Evolutionary conservation across 2,888 invertebrate genomes (phyloP).

Genomic region (Odontomyia ornata): DNA sequence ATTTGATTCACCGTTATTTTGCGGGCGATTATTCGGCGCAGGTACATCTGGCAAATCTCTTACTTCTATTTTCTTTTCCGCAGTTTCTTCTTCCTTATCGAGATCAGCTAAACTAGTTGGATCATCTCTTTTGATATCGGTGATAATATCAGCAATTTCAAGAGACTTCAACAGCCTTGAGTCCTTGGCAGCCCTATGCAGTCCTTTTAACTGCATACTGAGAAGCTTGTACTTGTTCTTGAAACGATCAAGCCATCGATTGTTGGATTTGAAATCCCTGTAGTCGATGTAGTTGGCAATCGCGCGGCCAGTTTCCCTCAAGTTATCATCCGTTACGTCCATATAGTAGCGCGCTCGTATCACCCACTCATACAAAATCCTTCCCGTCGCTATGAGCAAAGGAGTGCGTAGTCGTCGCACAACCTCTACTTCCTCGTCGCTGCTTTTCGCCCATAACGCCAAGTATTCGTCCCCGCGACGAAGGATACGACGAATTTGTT

Average conservation of each 20-base stretch:
- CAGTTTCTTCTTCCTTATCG: not conserved
- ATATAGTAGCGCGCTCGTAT: constrained; percentile 29
- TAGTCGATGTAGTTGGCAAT: constrained; percentile 19
- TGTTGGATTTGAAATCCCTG: constrained; percentile 30
- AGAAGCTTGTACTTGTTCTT: constrained; percentile 34
- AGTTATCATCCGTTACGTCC: constrained; percentile 19
- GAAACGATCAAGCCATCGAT: constrained; percentile 18
- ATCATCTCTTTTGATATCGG: not conserved
- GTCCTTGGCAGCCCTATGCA: not conserved
- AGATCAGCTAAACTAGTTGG: constrained; percentile 1
- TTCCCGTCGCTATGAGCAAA: constrained; percentile 5
- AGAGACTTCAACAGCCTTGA: not conserved
- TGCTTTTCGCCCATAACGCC: constrained; percentile 34
- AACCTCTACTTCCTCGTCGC: not conserved
- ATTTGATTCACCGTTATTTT: not conserved
- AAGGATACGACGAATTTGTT: constrained; percentile 40
- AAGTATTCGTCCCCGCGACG: constrained; percentile 36
- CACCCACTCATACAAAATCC: constrained; percentile 37
- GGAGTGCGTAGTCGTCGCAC: constrained; percentile 13
- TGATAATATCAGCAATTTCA: constrained; percentile 23
- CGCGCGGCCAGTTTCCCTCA: constrained; percentile 10
- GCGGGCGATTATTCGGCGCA: not conserved
- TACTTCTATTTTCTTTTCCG: not conserved
- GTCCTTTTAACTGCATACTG: not conserved
- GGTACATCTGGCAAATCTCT: not conserved